Base-by-base conservation (phyloP, 2,888 invertebrate genomes). In the Carpatolechia fugitivella region DNA sequence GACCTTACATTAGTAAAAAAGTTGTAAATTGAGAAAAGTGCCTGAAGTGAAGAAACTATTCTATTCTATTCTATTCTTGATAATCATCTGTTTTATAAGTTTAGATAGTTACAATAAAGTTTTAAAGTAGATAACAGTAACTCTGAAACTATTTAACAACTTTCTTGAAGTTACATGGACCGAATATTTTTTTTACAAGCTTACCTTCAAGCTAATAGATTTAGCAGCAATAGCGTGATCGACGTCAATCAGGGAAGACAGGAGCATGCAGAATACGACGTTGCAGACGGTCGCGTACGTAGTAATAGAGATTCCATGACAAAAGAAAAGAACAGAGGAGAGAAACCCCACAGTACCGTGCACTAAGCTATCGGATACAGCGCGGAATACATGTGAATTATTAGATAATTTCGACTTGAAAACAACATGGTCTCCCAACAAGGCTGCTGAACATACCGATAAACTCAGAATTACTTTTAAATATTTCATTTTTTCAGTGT, bases 211-310 rank as follows among this genome's bases (percentile, higher is more conserved):
- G 60, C 75, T 51, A 56, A 89, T 59, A 2, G 89, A 88, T 61
- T 61, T 80, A 1, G 90, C 89, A 0, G 80, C 78, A n/a, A 89
- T 68, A 36, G 79, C 69, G 65, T 89, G 89, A 52, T 89, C 89
- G 0, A 88, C 52, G 63, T 89, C 89, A 18, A 89, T 89, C 0
- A 82, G 52, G 0, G 80, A 78, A 0, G 89, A 83, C 2, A 85
- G 53, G 0, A 76, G 7, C 0, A 85, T 81, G 36, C 90, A 89
- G 30, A 87, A 67, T 18, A 73, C 31, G 0, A 81, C 62, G 54
- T 88, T 77, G 1, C 62, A 68, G 1, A 76, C 16, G 48, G 68
- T 67, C 0, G 70, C 68, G 16, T 76, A 60, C 0, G 58, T 50
- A 1, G 70, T 63, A 0, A 80, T 14, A 47, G 67, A 69, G 0